Evolutionary conservation across 2,888 invertebrate species (phyloP), one percentile per base, ranked within the genome.

Genomic region (Scotopteryx bipunctaria): DNA sequence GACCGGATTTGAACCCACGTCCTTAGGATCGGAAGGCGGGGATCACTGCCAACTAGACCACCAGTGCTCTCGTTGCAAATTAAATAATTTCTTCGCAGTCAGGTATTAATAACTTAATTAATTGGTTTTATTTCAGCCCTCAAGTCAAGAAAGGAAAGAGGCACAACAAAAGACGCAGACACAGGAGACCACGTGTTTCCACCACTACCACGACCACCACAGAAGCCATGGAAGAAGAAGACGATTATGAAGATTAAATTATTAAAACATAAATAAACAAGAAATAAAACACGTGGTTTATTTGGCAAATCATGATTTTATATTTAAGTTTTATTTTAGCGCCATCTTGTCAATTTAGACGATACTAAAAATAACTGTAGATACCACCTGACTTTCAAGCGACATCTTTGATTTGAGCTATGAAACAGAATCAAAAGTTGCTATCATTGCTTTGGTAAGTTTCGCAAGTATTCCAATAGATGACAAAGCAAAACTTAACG

Each of bases 101-200:
- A n/a, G n/a, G n/a, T n/a, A n/a, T n/a, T n/a, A n/a, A n/a, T n/a
- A n/a, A n/a, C n/a, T n/a, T n/a, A n/a, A n/a, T n/a, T 11, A 5
- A 2, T 4, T 8, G 11, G 2, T 27, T 27, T 27, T 27, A 19
- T 42, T 42, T 15, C 23, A 42, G 42, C 5, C n/a, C 17, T 17
- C 17, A 29, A 5, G 69, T 45, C 38, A 74, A 76, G 48, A 79
- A 81, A 70, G 78, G 76, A 8, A 83, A 81, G 56, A 62, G 81
- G 6, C 76, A 79, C 47, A 78, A 70, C 35, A 76, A 69, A 53
- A 65, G 68, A 32, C 75, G 76, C 3, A 81, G 75, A 46, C 55
- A 66, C 9, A 76, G 64, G 48, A 78, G 64, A 54, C 65, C 63
- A 4, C 54, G 62, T 2, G 67, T 69, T 2, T 65, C 76, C 0